A percentile compares a stretch with the other conserved stretches of the same genome.
Evolutionary conservation across 2,888 invertebrate species (phyloP).

Genomic region (Leucoptera coffeella): DNA sequence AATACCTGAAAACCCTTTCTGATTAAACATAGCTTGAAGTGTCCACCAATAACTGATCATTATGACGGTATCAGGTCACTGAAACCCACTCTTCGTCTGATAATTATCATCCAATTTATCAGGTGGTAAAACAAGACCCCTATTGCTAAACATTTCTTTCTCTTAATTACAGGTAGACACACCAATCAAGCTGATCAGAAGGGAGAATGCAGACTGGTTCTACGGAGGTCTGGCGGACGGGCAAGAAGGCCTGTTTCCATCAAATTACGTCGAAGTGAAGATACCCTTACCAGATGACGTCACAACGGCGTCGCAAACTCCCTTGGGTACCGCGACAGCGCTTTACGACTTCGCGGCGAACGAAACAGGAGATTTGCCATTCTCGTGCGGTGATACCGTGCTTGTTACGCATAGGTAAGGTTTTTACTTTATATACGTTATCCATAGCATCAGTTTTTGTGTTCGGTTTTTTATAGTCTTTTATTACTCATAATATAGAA

Average conservation of each 20-base stretch:
- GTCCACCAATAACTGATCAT: too few relatives aligned
- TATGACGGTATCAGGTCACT: too few relatives aligned
- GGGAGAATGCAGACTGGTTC: constrained; percentile 75
- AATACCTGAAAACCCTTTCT: too few relatives aligned
- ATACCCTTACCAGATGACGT: constrained; percentile 55
- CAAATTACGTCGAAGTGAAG: constrained; percentile 70
- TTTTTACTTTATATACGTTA: too few relatives aligned
- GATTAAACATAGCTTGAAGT: too few relatives aligned
- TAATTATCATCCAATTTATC: too few relatives aligned
- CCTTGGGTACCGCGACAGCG: constrained; percentile 49
- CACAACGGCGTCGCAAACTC: constrained; percentile 8
- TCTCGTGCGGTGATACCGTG: constrained; percentile 38
- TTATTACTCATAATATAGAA: too few relatives aligned
- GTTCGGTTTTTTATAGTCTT: too few relatives aligned
- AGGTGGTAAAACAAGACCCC: too few relatives aligned
- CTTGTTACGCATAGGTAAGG: constrained; percentile 59
- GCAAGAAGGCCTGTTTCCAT: constrained; percentile 76
- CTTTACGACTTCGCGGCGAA: constrained; percentile 67
- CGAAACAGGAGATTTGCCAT: constrained; percentile 29
- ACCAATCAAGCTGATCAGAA: constrained; percentile 61
- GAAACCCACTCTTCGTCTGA: too few relatives aligned
- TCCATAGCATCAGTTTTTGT: too few relatives aligned
- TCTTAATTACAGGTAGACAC: constrained; percentile 59
- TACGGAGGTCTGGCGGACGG: constrained; percentile 62
- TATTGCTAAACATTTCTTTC: too few relatives aligned